Evolutionary conservation across 2,888 invertebrate genomes (phyloP), one percentile per base, ranked within the genome.

Genomic region (Dusona sp.): DNA sequence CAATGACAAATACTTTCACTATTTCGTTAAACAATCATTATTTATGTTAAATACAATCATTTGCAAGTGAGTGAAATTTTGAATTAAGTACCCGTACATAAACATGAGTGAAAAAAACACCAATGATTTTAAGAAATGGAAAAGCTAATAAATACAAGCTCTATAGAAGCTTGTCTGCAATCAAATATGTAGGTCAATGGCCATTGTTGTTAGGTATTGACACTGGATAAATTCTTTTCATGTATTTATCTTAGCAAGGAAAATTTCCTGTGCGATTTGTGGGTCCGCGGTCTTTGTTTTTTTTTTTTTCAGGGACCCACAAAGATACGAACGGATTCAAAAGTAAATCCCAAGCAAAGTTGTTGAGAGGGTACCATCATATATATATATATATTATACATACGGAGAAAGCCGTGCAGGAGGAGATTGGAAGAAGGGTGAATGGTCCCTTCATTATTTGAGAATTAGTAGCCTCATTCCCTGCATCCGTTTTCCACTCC

Each of bases 391-490:
- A 67, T 11, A 13, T 22, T 22, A 36, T 45, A 64, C 29, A 33
- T 48, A 42, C 79, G 61, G 29, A 82, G 85, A 84, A 84, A 88
- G 84, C 36, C 61, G 67, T 86, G 88, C 88, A 88, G 89, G 51
- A 79, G 77, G 83, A 81, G 88, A 83, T 84, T 54, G 82, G 88
- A 87, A 88, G 88, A 90, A 86, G 88, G 90, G 88, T 87, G 89
- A 89, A 89, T 91, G 91, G 81, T 92, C 92, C 93, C 92, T 93
- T 93, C 93, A 93, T 93, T 93, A 92, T 92, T 92, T 92, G 91
- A 90, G 92, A 93, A 94, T 93, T 94, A 93, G 94, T 93, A 93
- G 93, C 93, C 94, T 93, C 92, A 91, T 92, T 93, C 91, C 90
- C 87, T 89, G 89, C 88, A 84, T 89, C 87, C 87, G 72, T 88